phyloP scores from a whole-genome alignment of 1,140 invertebrate species.

The Bombyx mori region DNA sequence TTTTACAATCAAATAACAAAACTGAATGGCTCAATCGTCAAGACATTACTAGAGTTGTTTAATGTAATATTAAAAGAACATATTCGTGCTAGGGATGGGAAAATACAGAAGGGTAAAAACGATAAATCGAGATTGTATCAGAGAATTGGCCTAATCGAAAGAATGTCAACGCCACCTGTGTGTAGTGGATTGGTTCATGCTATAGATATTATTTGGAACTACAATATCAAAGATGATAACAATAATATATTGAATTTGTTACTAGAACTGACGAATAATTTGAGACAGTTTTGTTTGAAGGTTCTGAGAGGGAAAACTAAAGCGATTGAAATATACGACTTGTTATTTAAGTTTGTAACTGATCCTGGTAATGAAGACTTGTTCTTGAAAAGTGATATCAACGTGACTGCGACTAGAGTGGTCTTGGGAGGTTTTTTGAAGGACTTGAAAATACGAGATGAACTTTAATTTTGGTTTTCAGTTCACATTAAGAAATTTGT shows the following conservation, averaged over 20 bases:
- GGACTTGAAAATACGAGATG: slow-evolving; percentile 21
- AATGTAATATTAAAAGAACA: slow-evolving; percentile 51
- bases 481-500: neutral
- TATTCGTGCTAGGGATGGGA: slow-evolving; percentile 22
- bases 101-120: slow-evolving; percentile 17
- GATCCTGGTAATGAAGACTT: slow-evolving; percentile 15
- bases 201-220: slow-evolving; percentile 25
- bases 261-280: slow-evolving; percentile 34
- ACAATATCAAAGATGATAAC: slow-evolving; percentile 17
- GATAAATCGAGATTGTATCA: slow-evolving; percentile 33
- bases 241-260: slow-evolving; percentile 16
- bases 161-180: slow-evolving; percentile 31
- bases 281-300: slow-evolving; percentile 40
- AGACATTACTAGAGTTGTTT: slow-evolving; percentile 37
- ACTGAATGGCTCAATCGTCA: slow-evolving; percentile 26
- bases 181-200: slow-evolving; percentile 49
- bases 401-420: slow-evolving; percentile 22
- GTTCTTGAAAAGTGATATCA: slow-evolving; percentile 17
- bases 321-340: slow-evolving; percentile 21
- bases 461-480: slow-evolving; percentile 17
- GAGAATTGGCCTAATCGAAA: slow-evolving; percentile 44
- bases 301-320: slow-evolving; percentile 26
- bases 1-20: slow-evolving; percentile 49
- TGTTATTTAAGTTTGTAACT: slow-evolving; percentile 21
- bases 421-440: slow-evolving; percentile 23